phyloP scores from a whole-genome alignment of 2,113 vertebrate species.

The Beaufortia kweichowensis region DNA sequence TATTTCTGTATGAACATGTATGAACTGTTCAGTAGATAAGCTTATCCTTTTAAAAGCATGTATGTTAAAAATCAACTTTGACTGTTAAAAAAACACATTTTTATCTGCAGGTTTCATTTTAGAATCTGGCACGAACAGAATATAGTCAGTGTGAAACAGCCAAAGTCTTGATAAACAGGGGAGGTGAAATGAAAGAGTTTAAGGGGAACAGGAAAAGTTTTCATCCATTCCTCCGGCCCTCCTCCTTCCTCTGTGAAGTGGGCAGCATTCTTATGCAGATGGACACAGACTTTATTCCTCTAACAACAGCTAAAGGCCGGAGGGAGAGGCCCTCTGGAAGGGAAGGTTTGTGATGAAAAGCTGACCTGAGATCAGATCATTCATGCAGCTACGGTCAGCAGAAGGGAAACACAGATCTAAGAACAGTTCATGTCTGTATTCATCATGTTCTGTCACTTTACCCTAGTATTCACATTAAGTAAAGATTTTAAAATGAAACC shows the following conservation, averaged over 20 bases:
- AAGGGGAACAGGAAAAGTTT: slow-evolving; percentile 9
- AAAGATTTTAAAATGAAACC: not conserved
- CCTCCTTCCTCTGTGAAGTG: slow-evolving; percentile 33
- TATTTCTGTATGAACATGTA: not conserved
- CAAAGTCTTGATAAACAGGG: slow-evolving; percentile 8
- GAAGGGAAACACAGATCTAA: slow-evolving; percentile 10
- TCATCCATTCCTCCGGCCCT: not conserved
- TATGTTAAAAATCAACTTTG: not conserved
- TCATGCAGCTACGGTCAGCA: not conserved
- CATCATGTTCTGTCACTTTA: not conserved
- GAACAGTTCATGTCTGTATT: not conserved
- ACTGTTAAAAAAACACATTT: not conserved
- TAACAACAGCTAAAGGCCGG: slow-evolving; percentile 9
- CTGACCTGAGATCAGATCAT: slow-evolving; percentile 11
- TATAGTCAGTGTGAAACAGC: slow-evolving; percentile 2
- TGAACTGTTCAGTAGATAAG: slow-evolving; percentile 1
- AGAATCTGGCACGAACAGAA: not conserved
- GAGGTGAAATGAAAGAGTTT: slow-evolving; percentile 1
- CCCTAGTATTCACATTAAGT: no score
- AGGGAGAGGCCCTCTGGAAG: slow-evolving; percentile 25
- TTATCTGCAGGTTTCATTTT: not conserved
- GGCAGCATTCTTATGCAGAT: slow-evolving; percentile 40
- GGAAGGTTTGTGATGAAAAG: slow-evolving; percentile 7
- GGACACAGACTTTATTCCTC: slow-evolving; percentile 29
- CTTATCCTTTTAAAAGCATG: slow-evolving; percentile 6